Evolutionary conservation across 1,140 invertebrate genomes (phyloP).

Genomic region (Oryzaephilus surinamensis): DNA sequence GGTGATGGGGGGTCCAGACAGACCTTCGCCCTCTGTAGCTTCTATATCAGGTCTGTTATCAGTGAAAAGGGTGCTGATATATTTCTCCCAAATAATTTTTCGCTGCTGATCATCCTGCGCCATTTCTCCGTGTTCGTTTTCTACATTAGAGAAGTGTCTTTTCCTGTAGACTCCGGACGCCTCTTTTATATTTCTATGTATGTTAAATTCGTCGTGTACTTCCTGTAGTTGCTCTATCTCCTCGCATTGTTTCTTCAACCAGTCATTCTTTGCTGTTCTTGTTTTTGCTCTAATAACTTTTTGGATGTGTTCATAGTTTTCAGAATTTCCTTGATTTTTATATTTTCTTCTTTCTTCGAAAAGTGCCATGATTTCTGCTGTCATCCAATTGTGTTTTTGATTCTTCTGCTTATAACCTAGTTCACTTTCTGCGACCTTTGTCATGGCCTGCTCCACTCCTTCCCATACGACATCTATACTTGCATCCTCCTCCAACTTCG

Average conservation of each 20-base stretch:
- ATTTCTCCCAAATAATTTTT: no score
- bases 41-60: no score
- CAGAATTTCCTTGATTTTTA: not conserved
- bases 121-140: no score
- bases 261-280: slow-evolving; percentile 4
- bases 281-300: slow-evolving; percentile 1
- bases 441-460: no score
- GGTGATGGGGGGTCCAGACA: not conserved
- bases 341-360: slow-evolving; percentile 1
- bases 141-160: no score
- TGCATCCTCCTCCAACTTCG: no score
- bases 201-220: not conserved
- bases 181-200: not conserved
- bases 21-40: no score
- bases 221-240: slow-evolving; percentile 2
- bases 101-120: no score
- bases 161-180: no score
- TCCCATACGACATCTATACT: no score
- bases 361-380: not conserved
- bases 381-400: not conserved
- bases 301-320: not conserved
- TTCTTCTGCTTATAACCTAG: slow-evolving; percentile 20
- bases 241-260: not conserved
- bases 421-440: no score
- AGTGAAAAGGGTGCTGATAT: no score